These are phyloP conservation scores for Mastomys natalensis DNA, from an alignment of 2,113 vertebrate genomes.

Conservation along the genomic window DNA sequence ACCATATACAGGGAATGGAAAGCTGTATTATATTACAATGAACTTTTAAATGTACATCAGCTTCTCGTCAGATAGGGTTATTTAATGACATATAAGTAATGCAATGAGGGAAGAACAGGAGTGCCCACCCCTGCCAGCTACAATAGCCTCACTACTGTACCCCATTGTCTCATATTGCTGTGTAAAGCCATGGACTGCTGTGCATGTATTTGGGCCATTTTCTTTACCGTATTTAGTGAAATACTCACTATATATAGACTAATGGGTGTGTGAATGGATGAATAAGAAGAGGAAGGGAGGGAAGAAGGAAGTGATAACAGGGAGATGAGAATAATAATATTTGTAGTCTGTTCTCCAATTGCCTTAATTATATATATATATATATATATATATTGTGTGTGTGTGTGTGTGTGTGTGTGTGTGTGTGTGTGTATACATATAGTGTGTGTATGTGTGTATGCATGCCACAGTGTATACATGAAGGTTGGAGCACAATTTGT, in stretches of 20 bases:
- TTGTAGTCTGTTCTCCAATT: background rate
- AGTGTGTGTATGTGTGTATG: no score
- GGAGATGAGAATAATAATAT: background rate
- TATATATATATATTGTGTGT: background rate
- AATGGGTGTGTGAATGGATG: background rate
- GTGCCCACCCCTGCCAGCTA: no score
- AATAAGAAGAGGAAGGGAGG: no score
- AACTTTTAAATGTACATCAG: background rate
- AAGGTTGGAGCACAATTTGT: background rate
- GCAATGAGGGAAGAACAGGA: background rate
- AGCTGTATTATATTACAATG: background rate
- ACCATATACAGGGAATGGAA: accelerated
- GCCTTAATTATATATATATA: background rate
- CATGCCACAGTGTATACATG: background rate
- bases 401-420: background rate
- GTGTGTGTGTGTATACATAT: background rate
- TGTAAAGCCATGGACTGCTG: background rate
- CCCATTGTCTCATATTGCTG: accelerated
- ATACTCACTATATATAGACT: background rate
- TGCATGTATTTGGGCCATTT: background rate
- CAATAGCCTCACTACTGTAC: background rate
- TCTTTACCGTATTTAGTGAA: background rate
- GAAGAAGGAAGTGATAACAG: no score
- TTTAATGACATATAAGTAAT: background rate
- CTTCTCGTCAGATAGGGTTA: background rate